Base-by-base conservation (phyloP, 2,797 vertebrate genomes). In the Atherinosoma microstoma region DNA sequence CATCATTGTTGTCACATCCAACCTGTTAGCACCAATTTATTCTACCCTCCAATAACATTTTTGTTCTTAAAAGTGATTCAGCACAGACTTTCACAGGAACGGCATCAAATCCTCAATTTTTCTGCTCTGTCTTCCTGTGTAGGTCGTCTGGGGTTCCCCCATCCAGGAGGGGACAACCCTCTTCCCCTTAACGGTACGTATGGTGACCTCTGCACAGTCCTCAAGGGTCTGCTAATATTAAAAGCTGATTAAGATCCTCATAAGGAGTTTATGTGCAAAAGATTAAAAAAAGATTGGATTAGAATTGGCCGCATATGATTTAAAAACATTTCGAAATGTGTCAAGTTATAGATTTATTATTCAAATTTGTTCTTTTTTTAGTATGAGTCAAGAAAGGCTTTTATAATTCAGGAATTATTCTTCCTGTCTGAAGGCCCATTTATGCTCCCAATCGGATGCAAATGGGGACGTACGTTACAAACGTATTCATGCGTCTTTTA, bases 101-200 rank as follows among this genome's bases (percentile, higher is more conserved):
- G 65, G 64, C 9, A 6, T 35, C 6, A 35, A 40, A 35, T 10
- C 11, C 3, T 32, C 18, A 15, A 62, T 63, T 22, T 51, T 38
- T 87, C 60, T 89, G 30, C 69, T 85, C 53, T 90, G 73, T 90
- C 54, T 90, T 62, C 81, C 60, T 85, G 40, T 91, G 67, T 80
- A 97, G 96, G 96, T 95, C 96, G 95, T 83, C 92, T 97, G 78
- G 96, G 95, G 82, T 96, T 96, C 92, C 93, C 95, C 61, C 96
- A 96, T 89, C 95, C 95, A 82, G 95, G 95, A 86, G 95, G 92
- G 80, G 96, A 96, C 91, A 96, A 93, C 89, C 95, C 96, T 84
- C 94, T 96, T 89, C 95, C 96, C 87, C 95, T 96, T 87, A 97
- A 96, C 91, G 96, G 96, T 96, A 95, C 53, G 96, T 96, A 89